phyloP scores from a whole-genome alignment of 2,797 vertebrate species.

The Tiaroga cobitis region DNA sequence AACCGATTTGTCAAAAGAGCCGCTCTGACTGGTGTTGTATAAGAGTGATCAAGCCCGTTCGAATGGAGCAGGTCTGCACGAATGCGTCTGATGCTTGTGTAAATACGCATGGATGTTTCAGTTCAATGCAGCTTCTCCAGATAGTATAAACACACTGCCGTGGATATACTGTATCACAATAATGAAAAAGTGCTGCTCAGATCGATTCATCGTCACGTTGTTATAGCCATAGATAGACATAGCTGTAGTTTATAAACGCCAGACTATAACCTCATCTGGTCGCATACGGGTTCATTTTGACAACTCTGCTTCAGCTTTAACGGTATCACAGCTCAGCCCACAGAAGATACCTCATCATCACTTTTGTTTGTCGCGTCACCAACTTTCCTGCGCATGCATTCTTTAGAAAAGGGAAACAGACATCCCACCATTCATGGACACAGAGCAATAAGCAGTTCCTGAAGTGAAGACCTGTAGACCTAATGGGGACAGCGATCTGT shows the following conservation, averaged over 20 bases:
- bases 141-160: slow-evolving; percentile 41
- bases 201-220: slow-evolving; percentile 5
- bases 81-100: slow-evolving; percentile 34
- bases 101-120: slow-evolving; percentile 44
- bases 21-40: slow-evolving; percentile 23
- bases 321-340: slow-evolving; percentile 71
- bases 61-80: slow-evolving; percentile 4
- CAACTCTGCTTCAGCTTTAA: slow-evolving; percentile 55
- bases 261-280: slow-evolving; percentile 34
- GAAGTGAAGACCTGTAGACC: slow-evolving; percentile 81
- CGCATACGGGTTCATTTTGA: slow-evolving; percentile 35
- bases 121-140: slow-evolving; percentile 11
- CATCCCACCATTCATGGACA: slow-evolving; percentile 79
- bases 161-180: slow-evolving; percentile 41
- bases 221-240: slow-evolving; percentile 19
- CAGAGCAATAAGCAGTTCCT: slow-evolving; percentile 84
- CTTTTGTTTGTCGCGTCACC: slow-evolving; percentile 65
- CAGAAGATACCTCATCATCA: slow-evolving; percentile 63
- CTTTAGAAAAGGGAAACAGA: slow-evolving; percentile 73
- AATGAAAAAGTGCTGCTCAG: slow-evolving; percentile 22
- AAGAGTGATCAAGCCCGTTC: slow-evolving; percentile 34
- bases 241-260: neutral
- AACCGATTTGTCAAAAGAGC: slow-evolving; percentile 9
- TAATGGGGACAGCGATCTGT: slow-evolving; percentile 77
- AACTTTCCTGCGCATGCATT: slow-evolving; percentile 76